phyloP scores from a whole-genome alignment of 2,888 invertebrate species.

The Gari tellinella region DNA sequence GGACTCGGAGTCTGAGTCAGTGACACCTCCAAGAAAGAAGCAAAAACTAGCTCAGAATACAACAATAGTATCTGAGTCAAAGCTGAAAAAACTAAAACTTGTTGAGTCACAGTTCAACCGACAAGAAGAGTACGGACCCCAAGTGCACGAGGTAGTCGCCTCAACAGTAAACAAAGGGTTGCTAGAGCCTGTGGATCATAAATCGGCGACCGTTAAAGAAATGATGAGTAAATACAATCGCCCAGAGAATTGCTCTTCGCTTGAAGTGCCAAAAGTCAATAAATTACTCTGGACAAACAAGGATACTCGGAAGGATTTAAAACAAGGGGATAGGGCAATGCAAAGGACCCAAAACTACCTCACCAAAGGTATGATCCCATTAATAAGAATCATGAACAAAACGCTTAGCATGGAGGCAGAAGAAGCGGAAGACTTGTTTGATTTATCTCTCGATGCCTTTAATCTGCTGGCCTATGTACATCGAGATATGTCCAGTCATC shows the following conservation, averaged over 20 bases:
- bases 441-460: background rate
- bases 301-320: conserved; percentile 4
- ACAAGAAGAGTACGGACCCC: background rate
- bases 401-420: conserved; percentile 7
- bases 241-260: conserved; percentile 14
- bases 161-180: conserved; percentile 13
- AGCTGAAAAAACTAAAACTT: background rate
- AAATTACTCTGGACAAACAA: conserved; percentile 9
- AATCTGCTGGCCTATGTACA: background rate
- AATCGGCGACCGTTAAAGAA: background rate
- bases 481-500: background rate
- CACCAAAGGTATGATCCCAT: conserved; percentile 25
- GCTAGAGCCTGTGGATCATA: conserved; percentile 1
- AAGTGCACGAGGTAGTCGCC: background rate
- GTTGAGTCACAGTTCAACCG: background rate
- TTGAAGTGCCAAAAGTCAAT: conserved; percentile 19
- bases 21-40: background rate
- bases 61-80: background rate
- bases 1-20: no score
- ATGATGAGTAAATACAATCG: conserved; percentile 4
- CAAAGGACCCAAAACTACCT: conserved; percentile 18
- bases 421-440: background rate
- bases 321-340: conserved; percentile 14
- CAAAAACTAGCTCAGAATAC: background rate
- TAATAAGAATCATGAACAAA: conserved; percentile 17